Evolutionary conservation across 2,797 vertebrate genomes (phyloP).

Genomic region (Schizothorax lantsangensis): DNA sequence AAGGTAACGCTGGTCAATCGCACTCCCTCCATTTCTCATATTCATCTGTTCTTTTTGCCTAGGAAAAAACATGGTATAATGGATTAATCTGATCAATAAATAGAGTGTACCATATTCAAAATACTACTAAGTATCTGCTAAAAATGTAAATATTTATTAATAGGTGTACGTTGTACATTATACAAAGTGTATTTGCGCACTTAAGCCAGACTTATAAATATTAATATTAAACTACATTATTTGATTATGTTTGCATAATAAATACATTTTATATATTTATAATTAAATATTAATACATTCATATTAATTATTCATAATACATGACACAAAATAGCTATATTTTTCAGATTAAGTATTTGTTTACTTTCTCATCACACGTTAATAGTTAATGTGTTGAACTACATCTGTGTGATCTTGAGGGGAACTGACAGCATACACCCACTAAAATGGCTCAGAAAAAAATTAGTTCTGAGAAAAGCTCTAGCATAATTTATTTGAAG

Average conservation of each 20-base stretch:
- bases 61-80: conserved; percentile 7
- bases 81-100: background rate
- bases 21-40: conserved; percentile 66
- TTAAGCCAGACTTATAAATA: background rate
- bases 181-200: background rate
- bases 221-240: background rate
- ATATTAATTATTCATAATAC: background rate
- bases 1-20: conserved; percentile 72
- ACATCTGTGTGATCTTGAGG: background rate
- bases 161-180: background rate
- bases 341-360: background rate
- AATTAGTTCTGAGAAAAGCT: background rate
- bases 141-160: background rate
- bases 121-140: background rate
- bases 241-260: background rate
- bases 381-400: background rate
- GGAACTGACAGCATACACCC: too few relatives aligned
- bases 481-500: background rate
- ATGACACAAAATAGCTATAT: background rate
- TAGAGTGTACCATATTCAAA: background rate
- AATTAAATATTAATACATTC: background rate
- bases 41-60: conserved; percentile 84
- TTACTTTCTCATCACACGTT: background rate
- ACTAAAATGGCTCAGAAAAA: background rate
- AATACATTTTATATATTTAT: background rate